These are phyloP conservation scores for Anthoscopus minutus DNA, from an alignment of 2,113 vertebrate genomes.

Conservation along the genomic window DNA sequence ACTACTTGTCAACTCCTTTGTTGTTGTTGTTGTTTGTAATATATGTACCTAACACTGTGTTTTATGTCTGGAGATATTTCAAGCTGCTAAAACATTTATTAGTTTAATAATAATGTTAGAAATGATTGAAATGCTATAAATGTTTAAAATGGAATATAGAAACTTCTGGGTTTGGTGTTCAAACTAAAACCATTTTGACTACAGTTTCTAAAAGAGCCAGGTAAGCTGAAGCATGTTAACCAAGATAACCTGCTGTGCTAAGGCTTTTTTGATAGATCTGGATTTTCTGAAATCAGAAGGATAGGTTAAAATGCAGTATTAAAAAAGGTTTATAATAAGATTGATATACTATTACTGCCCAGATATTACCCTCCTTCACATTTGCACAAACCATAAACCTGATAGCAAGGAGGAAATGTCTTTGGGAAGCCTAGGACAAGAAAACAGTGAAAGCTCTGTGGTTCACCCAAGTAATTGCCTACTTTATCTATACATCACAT, in stretches of 20 bases:
- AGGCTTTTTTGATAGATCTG: slow-evolving; percentile 1
- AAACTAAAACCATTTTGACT: slow-evolving; percentile 12
- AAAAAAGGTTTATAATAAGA: neutral
- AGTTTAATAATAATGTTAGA: slow-evolving; percentile 30
- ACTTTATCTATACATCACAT: neutral
- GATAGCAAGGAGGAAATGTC: neutral
- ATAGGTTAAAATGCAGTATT: neutral
- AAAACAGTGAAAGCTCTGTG: neutral
- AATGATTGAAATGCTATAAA: slow-evolving; percentile 41
- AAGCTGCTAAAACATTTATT: slow-evolving; percentile 51
- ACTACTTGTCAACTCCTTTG: slow-evolving; percentile 47
- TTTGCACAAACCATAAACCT: neutral
- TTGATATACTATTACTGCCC: neutral
- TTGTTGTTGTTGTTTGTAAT: slow-evolving; percentile 41
- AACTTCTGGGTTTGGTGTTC: neutral
- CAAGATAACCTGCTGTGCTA: neutral
- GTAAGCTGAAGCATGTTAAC: neutral
- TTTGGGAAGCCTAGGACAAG: neutral
- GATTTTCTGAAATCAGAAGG: slow-evolving; percentile 20
- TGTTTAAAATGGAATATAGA: slow-evolving; percentile 14
- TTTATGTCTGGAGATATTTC: slow-evolving; percentile 44
- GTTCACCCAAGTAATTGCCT: neutral
- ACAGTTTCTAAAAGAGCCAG: neutral
- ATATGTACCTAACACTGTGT: slow-evolving; percentile 8
- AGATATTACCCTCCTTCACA: neutral